Conservation (phyloP, 2,113 vertebrate species). For the Scytalopus superciliaris region DNA sequence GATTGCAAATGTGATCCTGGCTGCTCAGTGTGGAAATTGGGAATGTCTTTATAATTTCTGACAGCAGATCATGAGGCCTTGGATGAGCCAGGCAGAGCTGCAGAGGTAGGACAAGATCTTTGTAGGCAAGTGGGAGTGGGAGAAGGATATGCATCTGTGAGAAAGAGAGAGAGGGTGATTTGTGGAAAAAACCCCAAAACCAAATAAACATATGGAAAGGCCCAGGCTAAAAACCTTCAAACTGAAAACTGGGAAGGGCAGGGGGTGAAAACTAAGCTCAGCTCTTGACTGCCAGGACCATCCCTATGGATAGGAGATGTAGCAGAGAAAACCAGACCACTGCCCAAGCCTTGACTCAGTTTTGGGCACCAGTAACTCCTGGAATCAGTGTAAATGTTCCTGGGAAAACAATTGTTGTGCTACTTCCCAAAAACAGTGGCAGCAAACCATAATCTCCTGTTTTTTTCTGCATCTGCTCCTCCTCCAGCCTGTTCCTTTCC, state of each 20-base stretch:
- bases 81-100: not conserved
- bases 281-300: not conserved
- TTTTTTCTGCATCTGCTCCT: not conserved
- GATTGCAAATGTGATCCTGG: conserved; percentile 57
- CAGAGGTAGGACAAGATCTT: not conserved
- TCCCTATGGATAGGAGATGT: not conserved
- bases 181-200: not conserved
- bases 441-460: not conserved
- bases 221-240: not conserved
- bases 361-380: not conserved
- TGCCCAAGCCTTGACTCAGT: not conserved
- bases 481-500: not conserved
- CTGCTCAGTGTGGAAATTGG: conserved; percentile 49
- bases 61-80: conserved; percentile 35
- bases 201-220: not conserved
- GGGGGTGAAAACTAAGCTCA: not conserved
- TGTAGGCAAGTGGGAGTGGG: accelerated
- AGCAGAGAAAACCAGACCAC: not conserved
- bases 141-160: not conserved
- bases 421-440: not conserved
- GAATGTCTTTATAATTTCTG: conserved; percentile 47
- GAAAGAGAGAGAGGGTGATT: not conserved
- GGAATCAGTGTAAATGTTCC: not conserved
- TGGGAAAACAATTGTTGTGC: not conserved
- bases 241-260: not conserved